Base-by-base conservation (phyloP, 2,113 vertebrate species). In the Cynopterus brachyotis region DNA sequence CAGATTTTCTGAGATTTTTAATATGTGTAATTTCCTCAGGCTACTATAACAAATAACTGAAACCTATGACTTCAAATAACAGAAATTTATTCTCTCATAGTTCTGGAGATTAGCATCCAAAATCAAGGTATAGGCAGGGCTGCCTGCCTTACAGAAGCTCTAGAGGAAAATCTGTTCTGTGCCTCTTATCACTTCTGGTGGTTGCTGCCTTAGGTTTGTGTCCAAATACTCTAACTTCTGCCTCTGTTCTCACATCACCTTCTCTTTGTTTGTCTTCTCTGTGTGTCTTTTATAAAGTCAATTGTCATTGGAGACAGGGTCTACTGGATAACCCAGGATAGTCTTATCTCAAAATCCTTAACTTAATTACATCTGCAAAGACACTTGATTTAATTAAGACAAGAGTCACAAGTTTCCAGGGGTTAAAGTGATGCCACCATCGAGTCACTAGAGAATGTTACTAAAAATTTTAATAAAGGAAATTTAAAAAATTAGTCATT, bases 131-230 rank as follows among this genome's bases (percentile, higher is more conserved):
- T 35, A 11, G 28, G 1, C 4, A 67, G 22, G 4, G 6, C 10
- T 55, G 0, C 8, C 15, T 6, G 59, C 11, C 3, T 2, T 40
- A 19, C 0, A 16, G 2, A 37, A 3, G 8, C 9, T 24, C 9
- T 16, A 24, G 2, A 7, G 30, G 50, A 2, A 64, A 72, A 84
- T 57, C 11, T 55, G 6, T 45, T 69, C 6, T 1, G 1, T 35
- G n/a, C 2, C 28, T 17, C 11, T 69, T 57, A 26, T 0, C 9
- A 28, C 10, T 85, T 64, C 40, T 42, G n/a, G 45, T 30, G 2
- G 7, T 6, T 60, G 40, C 11, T 28, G 32, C 20, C 4, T 64
- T 67, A 70, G 32, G 3, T 24, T 45, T 70, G 24, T 40, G 28
- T 0, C 15, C 30, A 45, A 45, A 26, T 53, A 19, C 1, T 60